Conservation (phyloP, 2,113 vertebrate genomes). For the Mormyrus iriodes region DNA sequence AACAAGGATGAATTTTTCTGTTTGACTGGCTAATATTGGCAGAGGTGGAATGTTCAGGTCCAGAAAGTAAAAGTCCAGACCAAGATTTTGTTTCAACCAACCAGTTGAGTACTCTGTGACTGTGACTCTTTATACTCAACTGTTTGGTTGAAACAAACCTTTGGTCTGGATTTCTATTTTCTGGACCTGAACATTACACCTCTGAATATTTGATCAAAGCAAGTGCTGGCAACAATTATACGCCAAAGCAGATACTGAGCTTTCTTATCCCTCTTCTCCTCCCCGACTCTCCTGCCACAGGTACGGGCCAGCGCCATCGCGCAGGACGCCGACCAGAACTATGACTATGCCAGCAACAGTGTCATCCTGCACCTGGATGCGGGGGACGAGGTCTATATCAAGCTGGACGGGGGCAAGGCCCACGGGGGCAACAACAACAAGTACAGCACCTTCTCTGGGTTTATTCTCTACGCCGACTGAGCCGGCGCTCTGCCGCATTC, state of each 20-base stretch:
- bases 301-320: slow-evolving; percentile 94
- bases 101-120: not conserved
- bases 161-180: not conserved
- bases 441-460: slow-evolving; percentile 96
- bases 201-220: not conserved
- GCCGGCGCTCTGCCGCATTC: slow-evolving; percentile 1
- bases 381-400: slow-evolving; percentile 92
- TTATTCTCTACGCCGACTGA: slow-evolving; percentile 95
- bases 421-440: slow-evolving; percentile 98
- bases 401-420: slow-evolving; percentile 92
- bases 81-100: not conserved
- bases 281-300: slow-evolving; percentile 47
- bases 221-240: not conserved
- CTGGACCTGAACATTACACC: not conserved
- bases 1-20: not conserved
- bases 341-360: slow-evolving; percentile 96
- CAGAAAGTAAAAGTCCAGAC: not conserved
- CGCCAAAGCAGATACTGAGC: not conserved
- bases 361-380: slow-evolving; percentile 93
- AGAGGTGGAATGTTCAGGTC: not conserved
- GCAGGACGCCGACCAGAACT: slow-evolving; percentile 95
- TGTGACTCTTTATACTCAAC: not conserved
- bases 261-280: not conserved
- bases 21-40: not conserved
- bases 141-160: not conserved